Base-by-base conservation (phyloP, 2,113 vertebrate species). In the Chascanopsetta lugubris region DNA sequence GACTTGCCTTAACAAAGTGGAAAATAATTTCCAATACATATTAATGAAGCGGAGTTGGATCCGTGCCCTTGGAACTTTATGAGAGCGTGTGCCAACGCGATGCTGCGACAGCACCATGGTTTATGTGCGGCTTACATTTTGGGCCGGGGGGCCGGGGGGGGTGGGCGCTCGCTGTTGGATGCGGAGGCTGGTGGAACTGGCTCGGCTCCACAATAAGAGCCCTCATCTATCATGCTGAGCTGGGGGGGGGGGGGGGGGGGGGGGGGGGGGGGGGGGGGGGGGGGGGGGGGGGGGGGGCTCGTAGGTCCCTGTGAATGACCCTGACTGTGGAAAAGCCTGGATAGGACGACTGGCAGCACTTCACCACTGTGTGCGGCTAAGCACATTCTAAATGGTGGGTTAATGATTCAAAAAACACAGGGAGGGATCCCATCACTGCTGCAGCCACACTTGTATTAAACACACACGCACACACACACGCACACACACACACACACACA, bases 11-110 rank as follows among this genome's bases (percentile, higher is more conserved):
- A 82, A 89, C 85, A 88, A 88, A 90, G 82, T 88, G 77, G 79
- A 75, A 84, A 89, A 87, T 92, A 88, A 92, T 90, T 91, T 88
- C 88, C 85, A 90, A 92, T 92, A 91, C 89, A 92, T 92, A 91
- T 90, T 91, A 90, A 92, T 91, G 90, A 88, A 82, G 85, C 80
- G 26, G 61, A 77, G 81, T 83, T 70, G 82, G 90, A 91, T 88
- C 88, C 62, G 87, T 86, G 90, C 76, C 91, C 89, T 92, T 90
- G 89, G 88, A 90, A 87, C 79, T 87, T 84, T 81, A 80, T 80
- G 50, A 65, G 80, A 46, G 77, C 50, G 66, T 47, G 70, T 67
- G 81, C 80, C 82, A 80, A 79, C 59, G 73, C 62, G 62, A 57
- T 77, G 79, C 85, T 72, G 80, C 42, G 49, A 79, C 81, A 79